Base-by-base conservation (phyloP, 2,888 invertebrate genomes). In the Agelastica alni region DNA sequence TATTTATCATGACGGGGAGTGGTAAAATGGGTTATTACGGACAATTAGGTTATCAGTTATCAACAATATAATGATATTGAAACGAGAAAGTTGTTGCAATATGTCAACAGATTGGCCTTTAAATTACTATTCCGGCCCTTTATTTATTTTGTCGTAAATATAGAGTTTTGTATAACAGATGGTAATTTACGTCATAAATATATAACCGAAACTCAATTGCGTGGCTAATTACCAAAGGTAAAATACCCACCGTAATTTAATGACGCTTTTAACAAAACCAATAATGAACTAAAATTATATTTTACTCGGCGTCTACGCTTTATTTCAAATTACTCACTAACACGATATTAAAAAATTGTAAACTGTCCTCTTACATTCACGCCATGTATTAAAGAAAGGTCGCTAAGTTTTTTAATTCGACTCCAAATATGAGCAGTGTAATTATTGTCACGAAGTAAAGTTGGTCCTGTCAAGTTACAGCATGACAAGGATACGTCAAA, bases 181-280 rank as follows among this genome's bases (percentile, higher is more conserved):
- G 12, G 30, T 47, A 31, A 30, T 46, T 36, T 9, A 14, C n/a
- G 26, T 26, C n/a, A 46, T 46, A 36, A 46, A 46, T 26, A 26
- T 18, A 16, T 34, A 46, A 31, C 18, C 20, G 10, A 7, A 31
- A 45, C 44, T 12, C 44, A 20, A 45, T 45, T 32, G 31, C 32
- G 20, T 31, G 44, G 26, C 17, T 26, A 46, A 32, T 34, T 22
- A 46, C n/a, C n/a, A 20, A 32, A 32, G 39, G 17, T 13, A 32
- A 31, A 44, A 44, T 31, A 28, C 4, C 31, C 9, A 31, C 13
- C n/a, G 10, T 31, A 31, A 31, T 31, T 14, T 34, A 34, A 34
- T 34, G 34, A 34, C 14, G 34, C 34, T 34, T 34, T 34, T 44
- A 32, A 18, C 20, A 28, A 43, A 43, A 16, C 26, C 30, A 16